phyloP scores from a whole-genome alignment of 2,797 vertebrate genomes.

The Toxotes lorentzi region DNA sequence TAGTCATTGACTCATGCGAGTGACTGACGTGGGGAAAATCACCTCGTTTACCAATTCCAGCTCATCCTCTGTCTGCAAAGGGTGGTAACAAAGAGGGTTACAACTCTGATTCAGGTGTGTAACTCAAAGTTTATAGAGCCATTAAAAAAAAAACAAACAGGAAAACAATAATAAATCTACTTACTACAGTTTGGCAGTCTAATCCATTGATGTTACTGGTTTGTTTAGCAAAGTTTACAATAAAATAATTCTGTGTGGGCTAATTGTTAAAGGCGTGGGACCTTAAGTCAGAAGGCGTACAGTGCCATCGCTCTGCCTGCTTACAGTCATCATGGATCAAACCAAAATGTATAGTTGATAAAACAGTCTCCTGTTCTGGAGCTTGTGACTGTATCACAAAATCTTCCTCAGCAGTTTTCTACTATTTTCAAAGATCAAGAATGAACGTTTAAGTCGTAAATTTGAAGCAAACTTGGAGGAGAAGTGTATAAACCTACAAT shows the following conservation, averaged over 20 bases:
- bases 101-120: constrained; percentile 51
- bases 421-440: background rate
- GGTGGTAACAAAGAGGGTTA: constrained; percentile 83
- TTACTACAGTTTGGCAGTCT: constrained; percentile 5
- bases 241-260: constrained; percentile 12
- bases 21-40: constrained; percentile 72
- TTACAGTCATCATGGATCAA: background rate
- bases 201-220: background rate
- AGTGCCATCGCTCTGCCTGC: background rate
- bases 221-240: constrained; percentile 2
- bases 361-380: constrained; percentile 11
- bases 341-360: background rate
- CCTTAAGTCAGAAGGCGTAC: background rate
- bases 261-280: background rate
- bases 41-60: constrained; percentile 95
- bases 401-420: background rate
- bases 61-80: constrained; percentile 93
- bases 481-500: background rate
- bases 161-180: constrained; percentile 22
- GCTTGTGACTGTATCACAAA: background rate
- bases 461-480: background rate
- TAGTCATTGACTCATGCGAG: constrained; percentile 75
- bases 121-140: constrained; percentile 15
- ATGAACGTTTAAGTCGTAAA: background rate
- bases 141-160: background rate